Evolutionary conservation across 1,140 invertebrate genomes (phyloP).

Genomic region (Maconellicoccus hirsutus): DNA sequence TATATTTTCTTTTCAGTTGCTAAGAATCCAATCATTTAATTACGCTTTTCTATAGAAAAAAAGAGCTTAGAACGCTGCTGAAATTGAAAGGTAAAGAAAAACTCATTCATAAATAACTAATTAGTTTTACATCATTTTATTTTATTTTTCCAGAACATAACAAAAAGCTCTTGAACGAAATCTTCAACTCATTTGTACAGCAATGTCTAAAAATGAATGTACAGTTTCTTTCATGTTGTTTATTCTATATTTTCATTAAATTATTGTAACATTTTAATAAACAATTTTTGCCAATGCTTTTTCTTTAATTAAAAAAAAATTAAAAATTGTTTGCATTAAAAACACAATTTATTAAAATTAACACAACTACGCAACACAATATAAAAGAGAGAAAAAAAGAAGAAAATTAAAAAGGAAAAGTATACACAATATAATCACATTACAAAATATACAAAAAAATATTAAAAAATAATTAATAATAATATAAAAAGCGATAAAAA

Average conservation of each 20-base stretch:
- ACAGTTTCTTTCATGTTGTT: not conserved
- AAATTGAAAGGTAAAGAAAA: too few relatives aligned
- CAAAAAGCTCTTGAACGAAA: not conserved
- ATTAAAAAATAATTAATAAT: not conserved
- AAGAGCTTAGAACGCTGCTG: too few relatives aligned
- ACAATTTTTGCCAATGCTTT: not conserved
- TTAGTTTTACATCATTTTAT: not conserved
- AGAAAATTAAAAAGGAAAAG: slow-evolving; percentile 5
- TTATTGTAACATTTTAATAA: not conserved
- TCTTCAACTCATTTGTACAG: not conserved
- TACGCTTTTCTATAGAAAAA: too few relatives aligned
- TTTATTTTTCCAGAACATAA: not conserved
- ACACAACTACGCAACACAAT: not conserved
- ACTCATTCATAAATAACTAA: too few relatives aligned
- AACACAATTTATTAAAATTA: not conserved
- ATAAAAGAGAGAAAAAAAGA: not conserved
- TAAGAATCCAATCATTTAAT: too few relatives aligned
- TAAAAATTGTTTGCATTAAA: not conserved
- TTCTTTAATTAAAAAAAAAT: not conserved
- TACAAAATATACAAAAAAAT: slow-evolving; percentile 6
- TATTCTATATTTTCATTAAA: not conserved
- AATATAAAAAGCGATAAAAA: not conserved
- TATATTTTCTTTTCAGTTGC: too few relatives aligned
- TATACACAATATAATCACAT: slow-evolving; percentile 5
- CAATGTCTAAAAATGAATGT: not conserved